Conservation (phyloP, 2,888 invertebrate genomes). For the Chymomyza fuscimana region DNA sequence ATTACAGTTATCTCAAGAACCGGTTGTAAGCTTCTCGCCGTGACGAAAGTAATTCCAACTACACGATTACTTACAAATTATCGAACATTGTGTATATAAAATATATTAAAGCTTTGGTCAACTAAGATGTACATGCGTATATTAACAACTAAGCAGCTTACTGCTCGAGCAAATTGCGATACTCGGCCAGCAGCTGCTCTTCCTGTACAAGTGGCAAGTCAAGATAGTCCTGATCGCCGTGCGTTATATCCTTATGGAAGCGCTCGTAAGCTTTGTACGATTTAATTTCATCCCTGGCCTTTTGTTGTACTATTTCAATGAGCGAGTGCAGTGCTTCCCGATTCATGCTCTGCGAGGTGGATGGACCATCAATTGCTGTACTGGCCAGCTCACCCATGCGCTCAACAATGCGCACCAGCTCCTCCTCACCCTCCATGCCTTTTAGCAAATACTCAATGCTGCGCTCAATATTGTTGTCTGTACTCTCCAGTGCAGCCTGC, state of each 20-base stretch:
- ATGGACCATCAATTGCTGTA: constrained; percentile 59
- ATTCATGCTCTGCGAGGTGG: constrained; percentile 39
- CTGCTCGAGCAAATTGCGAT: constrained; percentile 82
- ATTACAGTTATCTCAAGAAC: constrained; percentile 54
- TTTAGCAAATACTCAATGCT: constrained; percentile 83
- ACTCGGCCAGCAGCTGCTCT: constrained; percentile 84
- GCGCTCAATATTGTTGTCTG: constrained; percentile 81
- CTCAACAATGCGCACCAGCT: constrained; percentile 69
- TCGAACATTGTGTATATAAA: too few species aligned
- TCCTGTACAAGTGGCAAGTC: constrained; percentile 87
- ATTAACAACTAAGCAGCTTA: constrained; percentile 30
- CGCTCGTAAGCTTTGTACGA: constrained; percentile 82
- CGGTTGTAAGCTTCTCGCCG: constrained; percentile 36
- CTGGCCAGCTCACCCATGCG: constrained; percentile 73
- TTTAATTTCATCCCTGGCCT: constrained; percentile 67
- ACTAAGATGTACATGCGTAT: not conserved
- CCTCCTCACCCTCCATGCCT: constrained; percentile 66
- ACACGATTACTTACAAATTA: constrained; percentile 13
- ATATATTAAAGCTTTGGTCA: too few species aligned
- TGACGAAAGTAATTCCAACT: constrained; percentile 35
- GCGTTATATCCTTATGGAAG: constrained; percentile 82
- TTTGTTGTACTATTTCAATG: constrained; percentile 53
- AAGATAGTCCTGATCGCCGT: constrained; percentile 87
- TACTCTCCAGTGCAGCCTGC: constrained; percentile 81
- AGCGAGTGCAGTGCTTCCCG: constrained; percentile 32